Percentiles rank a stretch among this genome's conserved stretches.
These are phyloP conservation scores for Hyles vespertilio DNA, from an alignment of 1,140 invertebrate genomes.

Conservation along the genomic window DNA sequence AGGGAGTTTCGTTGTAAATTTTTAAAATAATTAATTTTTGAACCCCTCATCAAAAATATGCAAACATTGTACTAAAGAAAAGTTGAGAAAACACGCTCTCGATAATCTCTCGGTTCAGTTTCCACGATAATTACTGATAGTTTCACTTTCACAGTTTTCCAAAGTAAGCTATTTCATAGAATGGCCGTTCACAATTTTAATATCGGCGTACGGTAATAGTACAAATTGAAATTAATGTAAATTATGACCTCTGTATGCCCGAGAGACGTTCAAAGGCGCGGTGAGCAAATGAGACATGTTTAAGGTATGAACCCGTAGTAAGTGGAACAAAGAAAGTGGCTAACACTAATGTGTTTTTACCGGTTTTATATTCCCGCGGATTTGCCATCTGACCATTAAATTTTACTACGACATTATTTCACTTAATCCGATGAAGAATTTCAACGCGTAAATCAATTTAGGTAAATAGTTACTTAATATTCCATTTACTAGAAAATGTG, in stretches of 20 bases:
- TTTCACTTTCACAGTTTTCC: slow-evolving; percentile 55
- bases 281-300: slow-evolving; percentile 17
- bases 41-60: too few species aligned
- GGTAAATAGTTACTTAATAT: too few species aligned
- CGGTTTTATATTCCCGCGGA: too few species aligned
- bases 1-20: too few species aligned
- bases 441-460: too few species aligned
- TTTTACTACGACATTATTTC: too few species aligned
- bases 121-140: slow-evolving; percentile 41
- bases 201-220: slow-evolving; percentile 3
- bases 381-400: too few species aligned
- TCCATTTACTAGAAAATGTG: too few species aligned
- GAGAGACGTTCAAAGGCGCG: slow-evolving; percentile 8
- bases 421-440: too few species aligned
- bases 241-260: slow-evolving; percentile 17
- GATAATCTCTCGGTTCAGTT: slow-evolving; percentile 26
- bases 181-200: slow-evolving; percentile 15
- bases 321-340: slow-evolving; percentile 21
- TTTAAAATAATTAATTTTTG: too few species aligned
- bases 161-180: slow-evolving; percentile 24
- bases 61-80: too few species aligned
- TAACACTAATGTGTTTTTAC: not conserved
- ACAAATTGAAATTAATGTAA: slow-evolving; percentile 11
- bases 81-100: too few species aligned
- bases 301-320: slow-evolving; percentile 4